Conservation (phyloP, 2,113 vertebrate species). For the Catharus fuscescens region DNA sequence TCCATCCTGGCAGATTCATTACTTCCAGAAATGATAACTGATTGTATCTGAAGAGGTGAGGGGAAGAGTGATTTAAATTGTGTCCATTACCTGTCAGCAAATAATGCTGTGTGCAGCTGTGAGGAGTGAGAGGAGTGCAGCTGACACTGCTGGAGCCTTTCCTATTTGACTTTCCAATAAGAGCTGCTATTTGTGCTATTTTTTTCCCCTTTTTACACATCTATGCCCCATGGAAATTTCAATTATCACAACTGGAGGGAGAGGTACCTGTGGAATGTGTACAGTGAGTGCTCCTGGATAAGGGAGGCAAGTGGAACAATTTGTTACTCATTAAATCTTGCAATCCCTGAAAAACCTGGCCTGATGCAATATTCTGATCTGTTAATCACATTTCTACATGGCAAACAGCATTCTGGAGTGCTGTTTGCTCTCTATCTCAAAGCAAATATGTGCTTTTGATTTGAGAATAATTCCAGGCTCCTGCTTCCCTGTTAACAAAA, state of each 20-base stretch:
- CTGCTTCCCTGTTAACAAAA: slow-evolving; percentile 50
- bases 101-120: neutral
- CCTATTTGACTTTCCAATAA: neutral
- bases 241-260: neutral
- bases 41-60: slow-evolving; percentile 52
- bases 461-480: slow-evolving; percentile 62
- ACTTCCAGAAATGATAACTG: slow-evolving; percentile 60
- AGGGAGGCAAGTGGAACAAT: neutral
- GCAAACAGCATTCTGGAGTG: neutral
- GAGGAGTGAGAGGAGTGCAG: neutral
- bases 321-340: neutral
- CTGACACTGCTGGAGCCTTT: neutral
- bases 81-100: slow-evolving; percentile 56
- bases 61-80: slow-evolving; percentile 30
- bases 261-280: neutral
- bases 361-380: neutral
- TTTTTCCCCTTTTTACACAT: neutral
- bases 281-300: neutral
- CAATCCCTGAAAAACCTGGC: neutral
- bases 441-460: slow-evolving; percentile 66
- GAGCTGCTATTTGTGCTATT: neutral
- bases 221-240: neutral
- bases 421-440: slow-evolving; percentile 11
- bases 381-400: slow-evolving; percentile 42
- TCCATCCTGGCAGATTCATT: slow-evolving; percentile 58